Percentiles rank a stretch among this genome's conserved stretches.
Conservation (phyloP, 2,113 vertebrate species). For the Numenius arquata region DNA sequence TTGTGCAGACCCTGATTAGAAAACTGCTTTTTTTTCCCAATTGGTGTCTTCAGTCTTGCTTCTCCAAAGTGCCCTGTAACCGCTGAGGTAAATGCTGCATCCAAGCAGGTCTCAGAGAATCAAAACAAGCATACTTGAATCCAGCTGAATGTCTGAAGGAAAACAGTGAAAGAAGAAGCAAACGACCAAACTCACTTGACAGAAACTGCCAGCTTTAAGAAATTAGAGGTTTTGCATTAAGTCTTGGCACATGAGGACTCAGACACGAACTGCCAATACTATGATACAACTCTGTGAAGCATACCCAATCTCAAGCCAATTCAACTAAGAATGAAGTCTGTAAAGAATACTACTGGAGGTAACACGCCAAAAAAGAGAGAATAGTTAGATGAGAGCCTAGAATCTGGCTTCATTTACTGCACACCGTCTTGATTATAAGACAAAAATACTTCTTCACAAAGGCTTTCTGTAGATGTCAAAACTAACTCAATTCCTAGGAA, state of each 20-base stretch:
- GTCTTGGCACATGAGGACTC: background rate
- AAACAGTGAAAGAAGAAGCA: background rate
- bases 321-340: background rate
- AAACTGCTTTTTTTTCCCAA: background rate
- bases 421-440: background rate
- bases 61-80: background rate
- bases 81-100: background rate
- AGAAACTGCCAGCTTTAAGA: background rate
- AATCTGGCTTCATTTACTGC: background rate
- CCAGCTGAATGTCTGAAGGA: background rate
- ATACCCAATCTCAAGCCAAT: background rate
- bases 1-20: background rate
- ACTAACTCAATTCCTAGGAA: background rate
- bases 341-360: background rate
- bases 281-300: background rate
- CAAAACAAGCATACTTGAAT: background rate
- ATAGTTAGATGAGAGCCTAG: background rate
- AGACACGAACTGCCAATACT: background rate
- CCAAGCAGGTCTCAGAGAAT: background rate
- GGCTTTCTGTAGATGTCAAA: background rate
- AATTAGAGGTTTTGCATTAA: background rate
- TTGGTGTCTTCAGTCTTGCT: background rate
- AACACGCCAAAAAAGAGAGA: background rate
- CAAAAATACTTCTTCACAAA: background rate
- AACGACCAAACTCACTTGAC: background rate